Conservation (phyloP, 2,113 vertebrate genomes). For the Acanthisitta chloris region DNA sequence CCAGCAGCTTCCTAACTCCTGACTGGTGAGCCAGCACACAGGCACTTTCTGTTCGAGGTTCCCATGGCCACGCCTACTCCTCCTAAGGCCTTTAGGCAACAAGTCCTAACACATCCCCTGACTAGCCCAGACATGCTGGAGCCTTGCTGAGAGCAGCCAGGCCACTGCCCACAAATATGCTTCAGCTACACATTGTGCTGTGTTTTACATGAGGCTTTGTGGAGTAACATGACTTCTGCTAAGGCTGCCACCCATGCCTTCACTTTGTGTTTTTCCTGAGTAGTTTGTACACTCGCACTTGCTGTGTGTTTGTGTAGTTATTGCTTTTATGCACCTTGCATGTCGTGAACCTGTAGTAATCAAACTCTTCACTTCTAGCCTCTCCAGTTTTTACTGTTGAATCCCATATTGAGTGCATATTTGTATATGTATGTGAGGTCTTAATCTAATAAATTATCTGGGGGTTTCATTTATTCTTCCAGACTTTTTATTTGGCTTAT, state of each 20-base stretch:
- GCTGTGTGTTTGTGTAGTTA: background rate
- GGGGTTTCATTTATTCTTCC: background rate
- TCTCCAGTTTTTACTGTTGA: background rate
- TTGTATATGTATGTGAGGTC: constrained; percentile 32
- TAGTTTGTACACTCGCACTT: rapidly evolving
- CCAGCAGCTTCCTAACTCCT: no score
- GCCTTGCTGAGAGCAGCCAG: no score
- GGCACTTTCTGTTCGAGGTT: no score
- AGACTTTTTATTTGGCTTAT: background rate
- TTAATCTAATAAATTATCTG: constrained; percentile 70
- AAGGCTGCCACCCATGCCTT: background rate
- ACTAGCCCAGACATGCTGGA: no score
- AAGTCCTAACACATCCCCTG: no score
- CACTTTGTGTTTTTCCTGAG: background rate
- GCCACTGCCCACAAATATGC: no score
- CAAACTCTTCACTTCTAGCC: background rate
- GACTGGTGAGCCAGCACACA: no score
- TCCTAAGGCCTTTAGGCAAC: no score
- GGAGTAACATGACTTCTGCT: background rate
- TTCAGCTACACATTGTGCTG: background rate
- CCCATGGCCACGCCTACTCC: no score
- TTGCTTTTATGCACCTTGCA: background rate
- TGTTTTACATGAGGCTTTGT: background rate
- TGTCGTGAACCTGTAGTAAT: background rate
- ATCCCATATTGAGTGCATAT: background rate